A percentile compares a stretch with the other conserved stretches of the same genome.
Evolutionary conservation across 2,888 invertebrate species (phyloP).

Genomic region (Drosophila meridionalis): DNA sequence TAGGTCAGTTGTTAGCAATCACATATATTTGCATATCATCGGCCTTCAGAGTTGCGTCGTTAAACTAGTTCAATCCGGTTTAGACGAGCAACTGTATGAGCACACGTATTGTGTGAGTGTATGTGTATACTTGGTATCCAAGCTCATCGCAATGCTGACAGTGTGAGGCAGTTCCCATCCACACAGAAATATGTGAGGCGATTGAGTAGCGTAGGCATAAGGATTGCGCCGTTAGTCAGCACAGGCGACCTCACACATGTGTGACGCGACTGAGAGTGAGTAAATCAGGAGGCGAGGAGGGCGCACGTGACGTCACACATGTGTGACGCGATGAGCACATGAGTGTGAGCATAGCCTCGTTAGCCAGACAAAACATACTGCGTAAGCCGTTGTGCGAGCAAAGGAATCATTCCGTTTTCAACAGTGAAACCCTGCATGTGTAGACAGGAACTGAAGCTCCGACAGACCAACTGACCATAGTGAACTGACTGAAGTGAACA

Average conservation of each 20-base stretch:
- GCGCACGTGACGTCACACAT: slow-evolving; percentile 9
- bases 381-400: not conserved
- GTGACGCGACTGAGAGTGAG: not conserved
- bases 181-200: too few species aligned
- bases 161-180: not conserved
- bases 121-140: not conserved
- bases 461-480: not conserved
- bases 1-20: slow-evolving; percentile 6
- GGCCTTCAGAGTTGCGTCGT: not conserved
- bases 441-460: slow-evolving; percentile 2
- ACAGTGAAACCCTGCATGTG: slow-evolving; percentile 31
- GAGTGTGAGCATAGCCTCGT: not conserved
- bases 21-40: slow-evolving; percentile 3
- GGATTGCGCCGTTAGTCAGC: not conserved
- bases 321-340: slow-evolving; percentile 1
- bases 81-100: not conserved
- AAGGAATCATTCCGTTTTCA: slow-evolving; percentile 43
- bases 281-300: not conserved
- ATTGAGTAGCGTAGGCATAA: not conserved
- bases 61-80: not conserved
- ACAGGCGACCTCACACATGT: slow-evolving; percentile 3
- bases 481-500: not conserved
- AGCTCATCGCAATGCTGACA: not conserved
- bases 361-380: slow-evolving; percentile 4
- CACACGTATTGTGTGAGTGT: not conserved